phyloP scores from a whole-genome alignment of 2,888 invertebrate species.

The Melipona bicolor region DNA sequence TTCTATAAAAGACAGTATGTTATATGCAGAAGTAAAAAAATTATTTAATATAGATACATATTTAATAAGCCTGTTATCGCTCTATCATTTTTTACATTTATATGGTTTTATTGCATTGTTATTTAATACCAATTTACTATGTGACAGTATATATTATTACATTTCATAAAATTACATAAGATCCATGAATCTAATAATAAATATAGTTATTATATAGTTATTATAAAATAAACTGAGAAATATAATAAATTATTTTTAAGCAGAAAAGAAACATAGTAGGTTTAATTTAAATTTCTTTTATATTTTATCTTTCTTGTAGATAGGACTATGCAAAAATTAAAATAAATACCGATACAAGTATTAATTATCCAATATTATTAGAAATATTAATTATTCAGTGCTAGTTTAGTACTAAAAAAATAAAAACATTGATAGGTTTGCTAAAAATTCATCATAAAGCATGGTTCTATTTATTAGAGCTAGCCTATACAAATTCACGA shows the following conservation, averaged over 20 bases:
- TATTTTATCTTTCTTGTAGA: background rate
- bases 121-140: too few species aligned
- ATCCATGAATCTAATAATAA: background rate
- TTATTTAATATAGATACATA: too few species aligned
- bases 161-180: too few species aligned
- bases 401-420: background rate
- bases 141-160: too few species aligned
- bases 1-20: too few species aligned
- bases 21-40: too few species aligned
- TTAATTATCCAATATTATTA: background rate
- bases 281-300: background rate
- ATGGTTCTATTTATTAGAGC: slow-evolving; percentile 54
- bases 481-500: slow-evolving; percentile 64
- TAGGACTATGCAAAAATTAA: background rate
- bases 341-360: background rate
- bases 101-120: too few species aligned
- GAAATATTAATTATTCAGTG: too few species aligned
- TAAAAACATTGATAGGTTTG: slow-evolving; percentile 20
- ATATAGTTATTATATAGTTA: background rate
- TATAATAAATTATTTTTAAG: background rate
- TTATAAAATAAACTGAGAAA: background rate
- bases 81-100: too few species aligned
- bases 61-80: too few species aligned
- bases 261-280: background rate
- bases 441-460: slow-evolving; percentile 42